phyloP scores from a whole-genome alignment of 2,888 invertebrate species.

The Entomobrya proxima region DNA sequence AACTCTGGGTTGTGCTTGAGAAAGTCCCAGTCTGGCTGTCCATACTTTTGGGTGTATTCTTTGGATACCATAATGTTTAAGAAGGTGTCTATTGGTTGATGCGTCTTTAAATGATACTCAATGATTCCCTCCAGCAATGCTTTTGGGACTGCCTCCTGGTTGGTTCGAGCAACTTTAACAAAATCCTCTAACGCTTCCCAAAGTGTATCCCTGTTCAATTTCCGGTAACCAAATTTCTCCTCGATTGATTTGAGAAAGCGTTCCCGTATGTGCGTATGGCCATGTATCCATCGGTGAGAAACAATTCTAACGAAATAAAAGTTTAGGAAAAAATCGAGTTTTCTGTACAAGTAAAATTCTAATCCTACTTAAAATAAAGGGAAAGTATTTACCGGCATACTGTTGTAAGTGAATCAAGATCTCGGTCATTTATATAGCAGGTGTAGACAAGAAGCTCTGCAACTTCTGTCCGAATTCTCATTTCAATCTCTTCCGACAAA shows the following conservation, averaged over 20 bases:
- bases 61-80: conserved; percentile 37
- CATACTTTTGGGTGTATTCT: conserved; percentile 24
- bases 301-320: background rate
- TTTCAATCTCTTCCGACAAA: conserved; percentile 53
- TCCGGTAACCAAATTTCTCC: conserved; percentile 53
- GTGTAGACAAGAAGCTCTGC: conserved; percentile 59
- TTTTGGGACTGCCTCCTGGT: conserved; percentile 30
- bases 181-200: conserved; percentile 60
- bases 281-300: conserved; percentile 27
- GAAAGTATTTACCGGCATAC: conserved; percentile 5
- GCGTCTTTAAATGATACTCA: conserved; percentile 55
- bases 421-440: conserved; percentile 60
- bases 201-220: conserved; percentile 35
- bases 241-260: conserved; percentile 55
- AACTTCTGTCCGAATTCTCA: conserved; percentile 50
- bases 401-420: conserved; percentile 37
- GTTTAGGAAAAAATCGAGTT: background rate
- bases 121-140: conserved; percentile 54
- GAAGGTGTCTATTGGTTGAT: conserved; percentile 52
- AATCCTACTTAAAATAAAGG: background rate
- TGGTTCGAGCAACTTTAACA: conserved; percentile 40
- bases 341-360: background rate
- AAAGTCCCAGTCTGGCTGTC: conserved; percentile 59
- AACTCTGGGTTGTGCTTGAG: conserved; percentile 44
- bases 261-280: conserved; percentile 21